These are phyloP conservation scores for Galaxea fascicularis DNA, from an alignment of 92 coral and sea anemone species.

Conservation along the genomic window DNA sequence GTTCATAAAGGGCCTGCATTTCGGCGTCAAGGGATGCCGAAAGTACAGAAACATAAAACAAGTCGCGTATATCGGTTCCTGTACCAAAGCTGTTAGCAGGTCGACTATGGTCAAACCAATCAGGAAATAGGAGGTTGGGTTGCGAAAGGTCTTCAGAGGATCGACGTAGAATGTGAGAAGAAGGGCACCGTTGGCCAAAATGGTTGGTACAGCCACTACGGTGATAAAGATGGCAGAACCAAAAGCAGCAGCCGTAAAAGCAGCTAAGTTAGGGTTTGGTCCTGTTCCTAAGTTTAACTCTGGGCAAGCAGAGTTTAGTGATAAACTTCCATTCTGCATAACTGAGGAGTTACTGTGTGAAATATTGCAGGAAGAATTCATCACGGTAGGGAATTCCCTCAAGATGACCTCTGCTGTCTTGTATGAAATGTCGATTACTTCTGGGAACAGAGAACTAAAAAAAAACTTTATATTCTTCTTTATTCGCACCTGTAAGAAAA, in stretches of 20 bases:
- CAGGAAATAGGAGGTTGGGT: conserved; percentile 37
- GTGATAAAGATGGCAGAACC: conserved; percentile 20
- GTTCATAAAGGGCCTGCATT: neutral
- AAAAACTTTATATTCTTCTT: too few species aligned
- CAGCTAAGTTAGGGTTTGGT: neutral
- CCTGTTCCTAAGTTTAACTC: neutral
- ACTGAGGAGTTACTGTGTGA: neutral
- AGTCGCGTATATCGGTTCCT: conserved; percentile 26
- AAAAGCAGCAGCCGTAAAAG: conserved; percentile 26
- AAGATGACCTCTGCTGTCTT: too few species aligned
- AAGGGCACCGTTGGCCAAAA: conserved; percentile 25
- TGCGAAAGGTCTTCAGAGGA: conserved; percentile 48
- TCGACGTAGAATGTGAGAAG: conserved; percentile 25
- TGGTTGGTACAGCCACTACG: neutral
- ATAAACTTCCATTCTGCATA: neutral
- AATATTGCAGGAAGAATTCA: too few species aligned
- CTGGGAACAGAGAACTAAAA: too few species aligned
- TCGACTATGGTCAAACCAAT: conserved; percentile 44
- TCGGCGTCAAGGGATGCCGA: neutral
- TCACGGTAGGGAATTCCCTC: too few species aligned
- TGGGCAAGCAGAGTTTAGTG: neutral
- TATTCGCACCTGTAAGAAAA: too few species aligned
- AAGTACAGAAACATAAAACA: conserved; percentile 17
- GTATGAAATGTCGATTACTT: too few species aligned
- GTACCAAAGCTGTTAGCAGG: conserved; percentile 5